Percentiles rank a stretch among this genome's conserved stretches.
phyloP scores from a whole-genome alignment of 2,113 vertebrate genomes.

The Melozone crissalis region DNA sequence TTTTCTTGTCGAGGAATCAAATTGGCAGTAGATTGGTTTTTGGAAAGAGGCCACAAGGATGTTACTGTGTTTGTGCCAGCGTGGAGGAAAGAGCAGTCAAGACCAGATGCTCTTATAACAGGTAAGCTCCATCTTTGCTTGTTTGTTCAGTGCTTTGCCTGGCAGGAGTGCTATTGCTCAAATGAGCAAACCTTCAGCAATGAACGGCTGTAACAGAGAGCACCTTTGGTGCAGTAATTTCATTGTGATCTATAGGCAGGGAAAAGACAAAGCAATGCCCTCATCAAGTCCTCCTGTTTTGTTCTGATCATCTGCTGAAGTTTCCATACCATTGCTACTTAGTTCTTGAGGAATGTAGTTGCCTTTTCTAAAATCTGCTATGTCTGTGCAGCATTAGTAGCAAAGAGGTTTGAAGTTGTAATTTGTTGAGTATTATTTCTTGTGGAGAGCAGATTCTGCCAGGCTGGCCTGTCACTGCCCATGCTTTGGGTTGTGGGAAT shows the following conservation, averaged over 20 bases:
- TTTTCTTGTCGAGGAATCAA: constrained; percentile 98
- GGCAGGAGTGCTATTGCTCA: background rate
- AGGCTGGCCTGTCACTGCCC: background rate
- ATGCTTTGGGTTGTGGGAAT: background rate
- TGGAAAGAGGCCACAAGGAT: constrained; percentile 93
- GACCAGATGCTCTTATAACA: constrained; percentile 95
- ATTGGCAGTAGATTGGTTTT: constrained; percentile 96
- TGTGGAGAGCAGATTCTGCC: background rate
- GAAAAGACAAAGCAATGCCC: background rate
- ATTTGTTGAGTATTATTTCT: background rate
- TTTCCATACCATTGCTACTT: background rate
- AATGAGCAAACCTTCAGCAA: background rate
- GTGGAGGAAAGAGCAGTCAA: constrained; percentile 96
- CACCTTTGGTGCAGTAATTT: background rate
- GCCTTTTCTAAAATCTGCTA: background rate
- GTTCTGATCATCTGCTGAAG: background rate
- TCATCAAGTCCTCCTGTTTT: background rate
- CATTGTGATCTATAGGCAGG: background rate
- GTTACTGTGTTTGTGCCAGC: constrained; percentile 97
- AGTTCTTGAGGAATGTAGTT: background rate
- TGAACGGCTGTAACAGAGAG: background rate
- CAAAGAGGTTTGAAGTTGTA: background rate
- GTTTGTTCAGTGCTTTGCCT: background rate
- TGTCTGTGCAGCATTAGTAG: accelerated
- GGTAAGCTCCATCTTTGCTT: constrained; percentile 67